phyloP scores from a whole-genome alignment of 2,113 vertebrate species.

The Suricata suricatta region DNA sequence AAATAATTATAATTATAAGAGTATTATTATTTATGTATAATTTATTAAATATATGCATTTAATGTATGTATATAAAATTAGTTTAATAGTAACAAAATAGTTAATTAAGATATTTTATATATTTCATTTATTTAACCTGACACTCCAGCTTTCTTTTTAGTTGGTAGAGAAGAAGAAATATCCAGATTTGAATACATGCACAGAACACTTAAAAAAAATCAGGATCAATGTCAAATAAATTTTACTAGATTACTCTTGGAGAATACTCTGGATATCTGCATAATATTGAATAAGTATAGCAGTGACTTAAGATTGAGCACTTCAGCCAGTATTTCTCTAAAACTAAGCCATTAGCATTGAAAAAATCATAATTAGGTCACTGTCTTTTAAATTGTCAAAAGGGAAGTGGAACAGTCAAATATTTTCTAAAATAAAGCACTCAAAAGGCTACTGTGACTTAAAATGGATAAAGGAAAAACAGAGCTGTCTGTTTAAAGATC shows the following conservation, averaged over 20 bases:
- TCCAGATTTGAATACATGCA: neutral
- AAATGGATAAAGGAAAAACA: slow-evolving; percentile 65
- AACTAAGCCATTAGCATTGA: slow-evolving; percentile 40
- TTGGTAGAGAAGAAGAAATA: neutral
- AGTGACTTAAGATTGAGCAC: neutral
- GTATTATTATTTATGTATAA: neutral
- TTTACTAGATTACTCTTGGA: slow-evolving; percentile 16
- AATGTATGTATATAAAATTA: neutral
- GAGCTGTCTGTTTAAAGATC: slow-evolving; percentile 59
- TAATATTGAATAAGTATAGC: neutral
- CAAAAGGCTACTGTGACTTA: slow-evolving; percentile 36
- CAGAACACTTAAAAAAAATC: neutral
- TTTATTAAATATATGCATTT: neutral
- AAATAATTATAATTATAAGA: neutral
- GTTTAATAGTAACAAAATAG: neutral
- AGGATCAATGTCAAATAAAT: neutral
- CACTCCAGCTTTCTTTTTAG: neutral
- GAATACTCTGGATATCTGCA: neutral
- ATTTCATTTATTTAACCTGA: neutral
- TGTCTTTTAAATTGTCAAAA: slow-evolving; percentile 65
- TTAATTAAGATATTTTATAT: neutral
- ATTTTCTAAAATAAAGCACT: slow-evolving; percentile 63
- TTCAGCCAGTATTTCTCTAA: neutral
- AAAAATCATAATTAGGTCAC: slow-evolving; percentile 50
- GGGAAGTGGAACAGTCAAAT: slow-evolving; percentile 29